phyloP scores from a whole-genome alignment of 1,140 invertebrate genomes.

The Apis mellifera region Amel_HAv3.1 CM009944.2:7556501-7557000 shows the following conservation, averaged over 20 bases:
- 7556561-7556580: constrained; percentile 76
- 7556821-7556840: background rate
- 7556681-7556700: background rate
- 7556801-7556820: background rate
- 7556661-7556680: background rate
- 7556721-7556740: background rate
- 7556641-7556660: background rate
- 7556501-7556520: constrained; percentile 21
- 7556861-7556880: constrained; percentile 12
- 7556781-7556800: background rate
- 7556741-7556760: background rate
- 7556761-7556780: background rate
- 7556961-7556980: constrained; percentile 37
- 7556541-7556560: constrained; percentile 70
- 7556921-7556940: background rate
- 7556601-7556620: constrained; percentile 76
- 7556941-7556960: background rate
- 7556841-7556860: constrained; percentile 12
- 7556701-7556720: background rate
- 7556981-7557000: constrained; percentile 26
- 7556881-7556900: background rate
- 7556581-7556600: constrained; percentile 79
- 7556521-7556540: constrained; percentile 39
- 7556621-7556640: constrained; percentile 67
- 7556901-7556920: background rate